phyloP scores from a whole-genome alignment of 2,888 invertebrate species.

The Congeria kusceri region DNA sequence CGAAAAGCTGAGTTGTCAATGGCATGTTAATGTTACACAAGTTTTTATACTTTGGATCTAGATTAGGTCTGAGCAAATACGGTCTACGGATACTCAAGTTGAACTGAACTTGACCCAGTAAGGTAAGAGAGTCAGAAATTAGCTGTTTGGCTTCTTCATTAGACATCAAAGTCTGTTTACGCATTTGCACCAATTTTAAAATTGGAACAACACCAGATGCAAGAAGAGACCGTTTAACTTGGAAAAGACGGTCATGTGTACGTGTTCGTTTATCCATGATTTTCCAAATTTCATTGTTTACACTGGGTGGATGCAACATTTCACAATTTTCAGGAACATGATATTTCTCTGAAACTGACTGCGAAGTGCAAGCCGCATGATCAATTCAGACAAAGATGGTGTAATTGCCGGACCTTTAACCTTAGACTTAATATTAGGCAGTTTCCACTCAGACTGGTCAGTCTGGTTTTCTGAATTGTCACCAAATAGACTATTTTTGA shows the following conservation, averaged over 20 bases:
- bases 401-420: too few relatives aligned
- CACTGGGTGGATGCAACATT: constrained; percentile 2
- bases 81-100: constrained; percentile 15
- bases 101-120: constrained; percentile 26
- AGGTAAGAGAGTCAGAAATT: constrained; percentile 26
- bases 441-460: constrained; percentile 1
- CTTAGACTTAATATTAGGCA: constrained; percentile 14
- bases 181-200: constrained; percentile 15
- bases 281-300: constrained; percentile 37
- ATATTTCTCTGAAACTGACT: too few relatives aligned
- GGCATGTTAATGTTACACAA: constrained; percentile 19
- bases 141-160: constrained; percentile 17
- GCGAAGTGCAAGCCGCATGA: constrained; percentile 10
- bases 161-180: constrained; percentile 2
- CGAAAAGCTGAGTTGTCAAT: too few relatives aligned
- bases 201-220: constrained; percentile 23
- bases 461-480: not conserved
- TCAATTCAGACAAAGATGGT: constrained; percentile 5
- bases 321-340: constrained; percentile 39
- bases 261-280: constrained; percentile 20
- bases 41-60: constrained; percentile 15
- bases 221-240: constrained; percentile 17
- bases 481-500: not conserved
- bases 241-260: constrained; percentile 8
- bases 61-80: constrained; percentile 16